Conservation (phyloP, 2,797 vertebrate species). For the Spinibarbus caldwelli region DNA sequence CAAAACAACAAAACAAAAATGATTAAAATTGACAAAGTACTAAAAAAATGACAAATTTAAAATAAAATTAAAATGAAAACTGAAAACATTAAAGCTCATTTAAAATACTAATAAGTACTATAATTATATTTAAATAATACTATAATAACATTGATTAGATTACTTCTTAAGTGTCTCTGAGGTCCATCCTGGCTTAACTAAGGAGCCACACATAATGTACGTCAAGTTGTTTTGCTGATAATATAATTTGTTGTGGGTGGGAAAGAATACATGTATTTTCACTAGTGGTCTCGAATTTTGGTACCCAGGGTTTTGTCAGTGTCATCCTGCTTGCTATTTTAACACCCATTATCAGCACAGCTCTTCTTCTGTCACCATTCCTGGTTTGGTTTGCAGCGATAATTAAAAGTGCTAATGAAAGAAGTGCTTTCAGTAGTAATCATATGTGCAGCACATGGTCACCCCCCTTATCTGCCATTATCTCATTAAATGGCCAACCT, state of each 20-base stretch:
- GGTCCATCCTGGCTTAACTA: not conserved
- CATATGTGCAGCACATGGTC: constrained; percentile 34
- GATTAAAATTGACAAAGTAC: too few species aligned
- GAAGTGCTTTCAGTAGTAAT: constrained; percentile 17
- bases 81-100: not conserved
- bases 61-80: not conserved
- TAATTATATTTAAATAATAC: not conserved
- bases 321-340: too few species aligned
- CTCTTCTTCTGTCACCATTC: constrained; percentile 9
- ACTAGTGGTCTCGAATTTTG: not conserved
- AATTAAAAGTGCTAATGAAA: constrained; percentile 16
- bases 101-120: not conserved
- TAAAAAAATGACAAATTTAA: not conserved
- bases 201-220: not conserved
- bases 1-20: not conserved
- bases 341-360: not conserved
- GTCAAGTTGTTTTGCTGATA: not conserved
- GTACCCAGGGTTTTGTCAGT: not conserved
- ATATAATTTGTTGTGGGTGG: not conserved
- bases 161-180: not conserved
- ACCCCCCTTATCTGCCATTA: constrained; percentile 18
- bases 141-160: not conserved
- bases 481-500: constrained; percentile 43
- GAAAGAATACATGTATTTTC: not conserved
- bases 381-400: constrained; percentile 21